Percentiles rank a stretch among this genome's conserved stretches.
These are phyloP conservation scores for Axea sp. DNA, from an alignment of 2,888 invertebrate species.

Conservation along the genomic window DNA sequence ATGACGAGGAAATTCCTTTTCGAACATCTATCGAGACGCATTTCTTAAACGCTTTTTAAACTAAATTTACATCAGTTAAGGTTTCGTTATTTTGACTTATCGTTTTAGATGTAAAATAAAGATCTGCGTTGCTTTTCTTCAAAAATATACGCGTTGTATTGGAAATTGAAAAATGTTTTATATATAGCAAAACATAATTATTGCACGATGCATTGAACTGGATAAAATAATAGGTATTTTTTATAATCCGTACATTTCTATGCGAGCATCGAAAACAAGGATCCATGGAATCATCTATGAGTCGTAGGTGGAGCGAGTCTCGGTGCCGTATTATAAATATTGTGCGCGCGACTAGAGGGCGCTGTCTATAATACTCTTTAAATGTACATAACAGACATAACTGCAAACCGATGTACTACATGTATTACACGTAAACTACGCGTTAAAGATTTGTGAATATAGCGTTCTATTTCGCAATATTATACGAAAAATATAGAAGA, in stretches of 20 bases:
- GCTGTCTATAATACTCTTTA: constrained; percentile 58
- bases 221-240: too few relatives aligned
- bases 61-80: too few relatives aligned
- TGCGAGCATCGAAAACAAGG: too few relatives aligned
- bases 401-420: constrained; percentile 39
- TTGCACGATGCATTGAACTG: too few relatives aligned
- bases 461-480: constrained; percentile 54
- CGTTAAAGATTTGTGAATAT: constrained; percentile 59
- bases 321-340: constrained; percentile 25
- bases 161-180: too few relatives aligned
- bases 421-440: constrained; percentile 42
- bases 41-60: too few relatives aligned
- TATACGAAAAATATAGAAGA: constrained; percentile 48
- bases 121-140: too few relatives aligned
- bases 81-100: too few relatives aligned
- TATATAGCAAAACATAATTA: too few relatives aligned
- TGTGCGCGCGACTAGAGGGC: constrained; percentile 44
- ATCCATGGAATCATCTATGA: too few relatives aligned
- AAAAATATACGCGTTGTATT: too few relatives aligned
- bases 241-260: neutral
- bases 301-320: constrained; percentile 6
- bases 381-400: constrained; percentile 58
- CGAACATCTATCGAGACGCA: neutral
- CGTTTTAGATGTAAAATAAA: too few relatives aligned
- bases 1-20: neutral